Conservation (phyloP, 2,888 invertebrate genomes). For the Cephus pulcher region DNA sequence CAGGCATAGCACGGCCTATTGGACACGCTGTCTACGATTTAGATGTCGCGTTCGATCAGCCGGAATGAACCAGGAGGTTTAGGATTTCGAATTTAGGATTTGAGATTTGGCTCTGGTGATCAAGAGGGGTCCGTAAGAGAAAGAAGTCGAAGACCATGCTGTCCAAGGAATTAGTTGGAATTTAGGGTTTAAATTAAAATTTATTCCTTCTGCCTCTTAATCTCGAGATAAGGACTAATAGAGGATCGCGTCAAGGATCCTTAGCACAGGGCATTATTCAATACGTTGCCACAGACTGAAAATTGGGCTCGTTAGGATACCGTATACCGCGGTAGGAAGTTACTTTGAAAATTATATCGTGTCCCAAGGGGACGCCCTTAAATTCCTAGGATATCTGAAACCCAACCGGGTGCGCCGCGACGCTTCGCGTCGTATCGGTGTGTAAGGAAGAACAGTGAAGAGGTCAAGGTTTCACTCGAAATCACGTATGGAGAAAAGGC, state of each 20-base stretch:
- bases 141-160: not conserved
- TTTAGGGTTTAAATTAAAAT: slow-evolving; percentile 38
- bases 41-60: slow-evolving; percentile 56
- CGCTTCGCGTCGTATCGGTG: too few species aligned
- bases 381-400: too few species aligned
- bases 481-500: slow-evolving; percentile 9
- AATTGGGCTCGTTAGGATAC: too few species aligned
- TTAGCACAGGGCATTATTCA: not conserved
- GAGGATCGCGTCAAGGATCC: slow-evolving; percentile 9
- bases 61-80: slow-evolving; percentile 45
- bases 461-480: too few species aligned
- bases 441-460: too few species aligned
- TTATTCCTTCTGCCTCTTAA: slow-evolving; percentile 44
- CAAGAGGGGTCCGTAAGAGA: not conserved
- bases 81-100: not conserved
- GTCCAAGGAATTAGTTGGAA: slow-evolving; percentile 15
- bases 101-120: not conserved
- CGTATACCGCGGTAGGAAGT: too few species aligned
- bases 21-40: slow-evolving; percentile 56
- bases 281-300: too few species aligned
- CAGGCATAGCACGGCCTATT: slow-evolving; percentile 45
- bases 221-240: slow-evolving; percentile 37
- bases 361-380: too few species aligned
- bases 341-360: too few species aligned
- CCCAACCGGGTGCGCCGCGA: too few species aligned